phyloP scores from a whole-genome alignment of 2,113 vertebrate genomes.

The Amazona vittata region DNA sequence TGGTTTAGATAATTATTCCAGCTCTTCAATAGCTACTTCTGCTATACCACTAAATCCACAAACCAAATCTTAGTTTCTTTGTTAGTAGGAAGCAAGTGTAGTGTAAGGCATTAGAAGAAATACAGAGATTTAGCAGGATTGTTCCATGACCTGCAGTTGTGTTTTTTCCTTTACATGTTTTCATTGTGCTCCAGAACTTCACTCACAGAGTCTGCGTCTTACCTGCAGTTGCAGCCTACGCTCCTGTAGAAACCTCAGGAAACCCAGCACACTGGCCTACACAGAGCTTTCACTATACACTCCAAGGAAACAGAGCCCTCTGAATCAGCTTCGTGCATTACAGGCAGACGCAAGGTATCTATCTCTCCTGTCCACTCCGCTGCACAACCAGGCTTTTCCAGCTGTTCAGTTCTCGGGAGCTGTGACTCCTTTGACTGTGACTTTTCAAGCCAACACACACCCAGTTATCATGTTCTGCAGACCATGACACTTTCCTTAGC shows the following conservation, averaged over 20 bases:
- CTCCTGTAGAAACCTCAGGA: background rate
- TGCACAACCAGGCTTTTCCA: background rate
- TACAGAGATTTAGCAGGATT: background rate
- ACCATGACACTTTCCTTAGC: background rate
- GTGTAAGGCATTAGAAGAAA: background rate
- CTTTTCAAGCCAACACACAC: background rate
- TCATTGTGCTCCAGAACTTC: background rate
- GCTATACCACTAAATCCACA: background rate
- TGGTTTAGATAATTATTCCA: background rate
- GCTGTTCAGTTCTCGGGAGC: background rate
- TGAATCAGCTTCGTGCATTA: background rate
- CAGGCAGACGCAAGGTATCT: background rate
- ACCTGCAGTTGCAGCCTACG: background rate
- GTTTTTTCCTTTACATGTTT: background rate
- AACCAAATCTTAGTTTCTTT: background rate
- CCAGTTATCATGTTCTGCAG: background rate
- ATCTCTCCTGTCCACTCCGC: background rate
- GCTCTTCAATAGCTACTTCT: background rate
- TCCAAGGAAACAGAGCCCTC: background rate
- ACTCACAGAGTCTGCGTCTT: background rate
- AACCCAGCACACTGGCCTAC: background rate
- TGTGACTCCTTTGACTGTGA: background rate
- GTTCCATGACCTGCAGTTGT: background rate
- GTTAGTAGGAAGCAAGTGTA: background rate
- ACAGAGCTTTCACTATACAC: background rate